phyloP scores from a whole-genome alignment of 2,797 vertebrate species.

The Caiman crocodilus region DNA sequence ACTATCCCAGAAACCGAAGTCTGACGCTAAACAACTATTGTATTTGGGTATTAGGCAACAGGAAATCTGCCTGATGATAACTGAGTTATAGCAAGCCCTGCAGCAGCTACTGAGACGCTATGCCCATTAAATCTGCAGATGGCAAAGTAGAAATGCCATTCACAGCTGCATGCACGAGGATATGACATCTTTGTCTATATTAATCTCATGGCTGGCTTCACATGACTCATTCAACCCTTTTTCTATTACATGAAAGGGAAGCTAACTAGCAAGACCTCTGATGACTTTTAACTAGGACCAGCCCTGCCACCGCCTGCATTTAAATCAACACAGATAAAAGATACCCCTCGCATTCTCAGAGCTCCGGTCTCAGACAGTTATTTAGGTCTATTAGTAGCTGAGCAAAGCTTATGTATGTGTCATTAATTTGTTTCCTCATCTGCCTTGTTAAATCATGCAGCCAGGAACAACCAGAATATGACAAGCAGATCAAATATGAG shows the following conservation, averaged over 20 bases:
- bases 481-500: neutral
- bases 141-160: conserved; percentile 76
- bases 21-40: conserved; percentile 63
- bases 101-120: conserved; percentile 72
- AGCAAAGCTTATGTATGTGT: neutral
- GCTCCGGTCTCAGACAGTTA: neutral
- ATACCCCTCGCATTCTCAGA: neutral
- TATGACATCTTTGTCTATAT: conserved; percentile 81
- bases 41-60: conserved; percentile 75
- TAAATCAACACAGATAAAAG: neutral
- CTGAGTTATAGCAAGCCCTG: conserved; percentile 63
- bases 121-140: conserved; percentile 79
- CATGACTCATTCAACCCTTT: conserved; percentile 78
- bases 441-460: neutral
- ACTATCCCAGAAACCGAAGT: conserved; percentile 57
- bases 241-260: conserved; percentile 69
- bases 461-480: neutral
- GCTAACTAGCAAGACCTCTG: conserved; percentile 62
- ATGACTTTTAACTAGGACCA: conserved; percentile 69
- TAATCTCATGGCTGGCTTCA: conserved; percentile 78
- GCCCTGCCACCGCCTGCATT: neutral
- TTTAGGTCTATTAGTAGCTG: neutral
- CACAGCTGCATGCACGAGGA: conserved; percentile 71
- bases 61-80: conserved; percentile 77
- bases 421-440: conserved; percentile 20